phyloP scores from a whole-genome alignment of 2,797 vertebrate species.

The Peromyscus attwateri region DNA sequence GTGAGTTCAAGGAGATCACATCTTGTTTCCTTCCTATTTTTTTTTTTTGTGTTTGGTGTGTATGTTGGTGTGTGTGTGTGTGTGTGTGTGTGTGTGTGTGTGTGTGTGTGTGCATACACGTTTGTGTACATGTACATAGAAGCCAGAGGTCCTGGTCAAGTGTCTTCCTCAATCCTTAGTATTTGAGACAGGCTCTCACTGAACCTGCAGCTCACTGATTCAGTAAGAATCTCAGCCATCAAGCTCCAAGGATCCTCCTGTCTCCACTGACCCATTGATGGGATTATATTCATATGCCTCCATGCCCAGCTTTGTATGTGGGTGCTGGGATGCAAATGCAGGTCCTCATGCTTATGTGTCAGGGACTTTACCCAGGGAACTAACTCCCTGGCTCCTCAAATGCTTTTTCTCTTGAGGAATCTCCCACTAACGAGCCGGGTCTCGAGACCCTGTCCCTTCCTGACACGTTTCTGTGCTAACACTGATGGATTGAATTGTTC shows the following conservation, averaged over 20 bases:
- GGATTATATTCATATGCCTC: background rate
- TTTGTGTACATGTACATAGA: background rate
- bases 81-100: background rate
- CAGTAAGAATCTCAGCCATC: background rate
- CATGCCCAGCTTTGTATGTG: background rate
- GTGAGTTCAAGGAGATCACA: background rate
- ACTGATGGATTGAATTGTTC: slow-evolving; percentile 50
- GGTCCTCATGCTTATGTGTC: background rate
- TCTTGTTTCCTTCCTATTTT: background rate
- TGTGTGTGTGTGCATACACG: background rate
- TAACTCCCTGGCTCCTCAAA: background rate
- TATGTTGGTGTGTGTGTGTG: background rate
- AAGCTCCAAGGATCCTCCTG: background rate
- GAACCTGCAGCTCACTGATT: background rate
- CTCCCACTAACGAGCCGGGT: background rate
- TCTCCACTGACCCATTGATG: too few species aligned
- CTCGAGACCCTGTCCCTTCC: background rate
- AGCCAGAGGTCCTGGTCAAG: background rate
- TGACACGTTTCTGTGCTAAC: background rate
- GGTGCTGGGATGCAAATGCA: background rate
- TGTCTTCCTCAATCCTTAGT: background rate
- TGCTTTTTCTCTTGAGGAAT: background rate
- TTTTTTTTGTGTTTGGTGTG: background rate
- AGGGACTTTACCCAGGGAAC: background rate
- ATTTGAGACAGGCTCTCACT: background rate